These are phyloP conservation scores for Agraylea sexmaculata DNA, from an alignment of 1,140 invertebrate species.

Conservation along the genomic window DNA sequence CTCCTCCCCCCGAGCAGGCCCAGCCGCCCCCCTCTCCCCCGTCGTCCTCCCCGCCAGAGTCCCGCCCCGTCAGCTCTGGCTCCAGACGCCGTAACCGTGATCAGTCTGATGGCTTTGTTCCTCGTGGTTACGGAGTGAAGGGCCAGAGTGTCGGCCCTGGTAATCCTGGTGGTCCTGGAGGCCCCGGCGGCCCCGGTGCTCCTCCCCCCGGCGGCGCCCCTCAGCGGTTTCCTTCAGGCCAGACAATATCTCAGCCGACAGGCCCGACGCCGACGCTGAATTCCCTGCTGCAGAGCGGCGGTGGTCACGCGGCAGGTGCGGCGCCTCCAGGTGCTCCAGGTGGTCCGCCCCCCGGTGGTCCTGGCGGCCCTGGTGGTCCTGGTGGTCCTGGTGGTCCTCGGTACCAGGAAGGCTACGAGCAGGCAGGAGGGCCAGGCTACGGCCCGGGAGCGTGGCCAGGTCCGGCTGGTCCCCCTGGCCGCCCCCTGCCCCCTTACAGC, in stretches of 20 bases:
- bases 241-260: slow-evolving; percentile 59
- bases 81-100: slow-evolving; percentile 30
- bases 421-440: slow-evolving; percentile 7
- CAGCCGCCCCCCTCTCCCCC: slow-evolving; percentile 2
- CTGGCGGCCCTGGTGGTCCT: slow-evolving; percentile 36
- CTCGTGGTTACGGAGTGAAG: too few species aligned
- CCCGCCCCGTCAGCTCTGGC: slow-evolving; percentile 22
- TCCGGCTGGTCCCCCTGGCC: slow-evolving; percentile 35
- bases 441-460: slow-evolving; percentile 26
- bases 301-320: too few species aligned
- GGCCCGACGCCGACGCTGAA: slow-evolving; percentile 86
- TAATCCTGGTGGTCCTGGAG: too few species aligned
- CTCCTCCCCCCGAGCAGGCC: slow-evolving; percentile 25
- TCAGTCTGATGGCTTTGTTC: too few species aligned
- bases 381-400: slow-evolving; percentile 31
- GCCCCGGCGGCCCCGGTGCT: neutral
- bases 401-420: slow-evolving; percentile 21
- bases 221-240: slow-evolving; percentile 50
- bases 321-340: slow-evolving; percentile 39
- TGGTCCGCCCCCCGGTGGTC: slow-evolving; percentile 31
- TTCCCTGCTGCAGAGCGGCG: slow-evolving; percentile 74
- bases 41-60: slow-evolving; percentile 34
- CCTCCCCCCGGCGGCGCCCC: slow-evolving; percentile 22
- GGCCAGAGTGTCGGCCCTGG: too few species aligned
- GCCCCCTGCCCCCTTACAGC: slow-evolving; percentile 33